Percentiles rank a stretch among this genome's conserved stretches.
These are phyloP conservation scores for Yasuhikotakia modesta DNA, from an alignment of 2,797 vertebrate species.

Conservation along the genomic window DNA sequence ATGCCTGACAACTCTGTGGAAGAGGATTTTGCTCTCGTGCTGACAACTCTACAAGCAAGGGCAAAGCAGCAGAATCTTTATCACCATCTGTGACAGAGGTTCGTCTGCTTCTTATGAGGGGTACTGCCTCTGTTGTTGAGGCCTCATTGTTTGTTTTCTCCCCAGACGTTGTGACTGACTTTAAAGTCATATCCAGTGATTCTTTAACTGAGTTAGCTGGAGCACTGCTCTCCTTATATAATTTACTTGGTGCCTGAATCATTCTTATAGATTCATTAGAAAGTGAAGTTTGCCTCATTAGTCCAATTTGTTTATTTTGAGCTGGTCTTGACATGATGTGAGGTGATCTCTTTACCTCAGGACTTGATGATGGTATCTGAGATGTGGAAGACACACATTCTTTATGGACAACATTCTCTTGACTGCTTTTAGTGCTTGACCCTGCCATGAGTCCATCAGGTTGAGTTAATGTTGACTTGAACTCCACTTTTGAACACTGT, in stretches of 20 bases:
- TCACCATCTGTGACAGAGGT: constrained; percentile 21
- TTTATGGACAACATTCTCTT: neutral
- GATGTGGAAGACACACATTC: neutral
- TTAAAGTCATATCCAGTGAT: constrained; percentile 57
- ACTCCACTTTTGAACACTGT: constrained; percentile 25
- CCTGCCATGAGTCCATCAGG: constrained; percentile 57
- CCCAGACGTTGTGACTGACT: constrained; percentile 8
- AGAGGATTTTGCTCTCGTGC: constrained; percentile 2
- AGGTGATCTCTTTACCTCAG: constrained; percentile 32
- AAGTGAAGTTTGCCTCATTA: constrained; percentile 39
- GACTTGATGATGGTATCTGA: constrained; percentile 21
- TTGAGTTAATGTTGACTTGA: neutral
- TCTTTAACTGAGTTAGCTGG: constrained; percentile 54
- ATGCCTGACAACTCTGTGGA: constrained; percentile 2
- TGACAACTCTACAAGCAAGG: constrained; percentile 41
- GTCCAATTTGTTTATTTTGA: constrained; percentile 14
- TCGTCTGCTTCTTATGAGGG: constrained; percentile 56
- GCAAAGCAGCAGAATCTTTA: constrained; percentile 33
- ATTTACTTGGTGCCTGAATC: neutral
- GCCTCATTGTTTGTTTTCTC: constrained; percentile 36
- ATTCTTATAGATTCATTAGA: constrained; percentile 28
- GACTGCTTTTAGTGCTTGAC: constrained; percentile 12
- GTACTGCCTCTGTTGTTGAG: constrained; percentile 14
- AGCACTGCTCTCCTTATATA: constrained; percentile 31
- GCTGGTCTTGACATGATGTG: constrained; percentile 3